Evolutionary conservation across 2,113 vertebrate species (phyloP).

Genomic region (Plotosus lineatus): DNA sequence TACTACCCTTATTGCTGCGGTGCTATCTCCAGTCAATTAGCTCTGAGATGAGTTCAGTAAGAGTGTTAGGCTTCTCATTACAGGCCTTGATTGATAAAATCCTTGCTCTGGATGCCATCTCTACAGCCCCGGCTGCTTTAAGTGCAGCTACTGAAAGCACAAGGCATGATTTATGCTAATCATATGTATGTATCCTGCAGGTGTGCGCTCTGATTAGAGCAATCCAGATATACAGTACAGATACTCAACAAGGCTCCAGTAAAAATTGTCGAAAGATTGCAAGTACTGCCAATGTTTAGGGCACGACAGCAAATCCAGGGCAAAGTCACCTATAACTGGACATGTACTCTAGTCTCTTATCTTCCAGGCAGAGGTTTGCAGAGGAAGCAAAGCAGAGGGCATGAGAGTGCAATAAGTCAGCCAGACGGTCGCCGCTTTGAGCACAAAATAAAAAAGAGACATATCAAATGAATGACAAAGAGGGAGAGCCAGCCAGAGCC

Average conservation of each 20-base stretch:
- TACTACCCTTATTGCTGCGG: slow-evolving; percentile 21
- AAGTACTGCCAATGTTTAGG: neutral
- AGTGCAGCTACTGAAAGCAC: neutral
- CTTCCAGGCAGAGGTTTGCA: slow-evolving; percentile 34
- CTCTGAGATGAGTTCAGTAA: slow-evolving; percentile 16
- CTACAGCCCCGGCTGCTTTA: neutral
- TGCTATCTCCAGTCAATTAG: slow-evolving; percentile 47
- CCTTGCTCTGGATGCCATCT: neutral
- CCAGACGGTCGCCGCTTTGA: slow-evolving; percentile 57
- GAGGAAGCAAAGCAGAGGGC: slow-evolving; percentile 40
- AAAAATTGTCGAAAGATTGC: neutral
- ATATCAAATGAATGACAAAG: slow-evolving; percentile 61
- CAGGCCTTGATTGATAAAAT: slow-evolving; percentile 33
- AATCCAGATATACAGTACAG: neutral
- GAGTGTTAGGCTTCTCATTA: slow-evolving; percentile 39
- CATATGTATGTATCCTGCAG: neutral
- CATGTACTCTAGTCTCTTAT: slow-evolving; percentile 40
- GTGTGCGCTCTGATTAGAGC: neutral
- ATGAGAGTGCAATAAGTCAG: slow-evolving; percentile 61
- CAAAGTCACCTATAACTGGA: slow-evolving; percentile 41
- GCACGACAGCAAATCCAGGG: neutral
- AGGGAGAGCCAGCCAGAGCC: slow-evolving; percentile 61
- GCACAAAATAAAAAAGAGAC: slow-evolving; percentile 59
- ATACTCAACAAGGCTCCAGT: neutral
- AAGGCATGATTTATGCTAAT: neutral